phyloP scores from a whole-genome alignment of 1,140 invertebrate genomes.

The Sesamia nonagrioides region DNA sequence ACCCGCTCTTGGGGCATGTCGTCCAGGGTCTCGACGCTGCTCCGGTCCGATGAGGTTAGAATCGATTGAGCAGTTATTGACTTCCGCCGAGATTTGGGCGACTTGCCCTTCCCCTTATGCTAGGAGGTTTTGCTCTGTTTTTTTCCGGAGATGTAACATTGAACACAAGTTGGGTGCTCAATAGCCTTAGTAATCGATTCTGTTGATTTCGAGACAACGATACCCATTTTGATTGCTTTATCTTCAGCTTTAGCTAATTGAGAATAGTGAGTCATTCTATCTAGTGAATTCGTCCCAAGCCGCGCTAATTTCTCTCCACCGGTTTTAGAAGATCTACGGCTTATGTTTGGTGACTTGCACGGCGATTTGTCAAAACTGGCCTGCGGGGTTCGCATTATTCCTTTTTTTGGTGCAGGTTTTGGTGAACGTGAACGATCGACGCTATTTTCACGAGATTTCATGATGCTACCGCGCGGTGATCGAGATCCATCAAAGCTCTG shows the following conservation, averaged over 20 bases:
- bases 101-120: slow-evolving; percentile 88
- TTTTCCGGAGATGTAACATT: slow-evolving; percentile 89
- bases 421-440: slow-evolving; percentile 81
- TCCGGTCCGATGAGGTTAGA: slow-evolving; percentile 81
- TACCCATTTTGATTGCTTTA: slow-evolving; percentile 86
- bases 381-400: slow-evolving; percentile 86
- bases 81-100: slow-evolving; percentile 85
- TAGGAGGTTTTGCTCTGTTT: slow-evolving; percentile 88
- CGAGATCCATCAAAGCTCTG: slow-evolving; percentile 83
- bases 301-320: slow-evolving; percentile 84
- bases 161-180: slow-evolving; percentile 90
- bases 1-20: slow-evolving; percentile 68
- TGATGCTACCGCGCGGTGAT: slow-evolving; percentile 81
- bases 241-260: slow-evolving; percentile 85
- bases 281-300: slow-evolving; percentile 85
- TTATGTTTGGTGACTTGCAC: slow-evolving; percentile 82
- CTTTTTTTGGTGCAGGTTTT: slow-evolving; percentile 84
- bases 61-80: slow-evolving; percentile 74
- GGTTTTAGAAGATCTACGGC: slow-evolving; percentile 80
- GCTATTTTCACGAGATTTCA: slow-evolving; percentile 83
- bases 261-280: slow-evolving; percentile 85
- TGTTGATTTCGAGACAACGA: slow-evolving; percentile 86
- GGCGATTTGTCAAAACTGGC: slow-evolving; percentile 85
- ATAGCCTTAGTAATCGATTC: slow-evolving; percentile 87
- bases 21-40: slow-evolving; percentile 84